phyloP scores from a whole-genome alignment of 2,113 vertebrate species.

The Stegastes partitus region DNA sequence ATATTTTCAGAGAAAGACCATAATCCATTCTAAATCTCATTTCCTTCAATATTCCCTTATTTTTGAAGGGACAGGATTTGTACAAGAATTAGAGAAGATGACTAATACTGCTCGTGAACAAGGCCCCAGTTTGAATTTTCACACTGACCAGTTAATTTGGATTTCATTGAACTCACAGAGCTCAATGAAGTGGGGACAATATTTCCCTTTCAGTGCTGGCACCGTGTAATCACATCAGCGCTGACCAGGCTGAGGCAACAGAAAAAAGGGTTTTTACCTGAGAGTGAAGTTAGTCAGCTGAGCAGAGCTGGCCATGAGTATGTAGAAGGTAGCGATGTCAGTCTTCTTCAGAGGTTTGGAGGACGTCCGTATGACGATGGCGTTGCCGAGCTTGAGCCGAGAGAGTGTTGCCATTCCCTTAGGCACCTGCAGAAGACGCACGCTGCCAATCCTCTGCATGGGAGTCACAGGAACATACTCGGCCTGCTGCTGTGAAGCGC shows the following conservation, averaged over 20 bases:
- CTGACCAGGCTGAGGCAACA: neutral
- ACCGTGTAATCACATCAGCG: neutral
- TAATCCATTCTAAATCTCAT: slow-evolving; percentile 73
- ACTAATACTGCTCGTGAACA: slow-evolving; percentile 25
- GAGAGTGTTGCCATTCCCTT: slow-evolving; percentile 83
- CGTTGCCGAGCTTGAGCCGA: slow-evolving; percentile 88
- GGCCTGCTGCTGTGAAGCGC: slow-evolving; percentile 71
- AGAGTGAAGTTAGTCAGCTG: slow-evolving; percentile 91
- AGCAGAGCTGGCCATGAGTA: slow-evolving; percentile 88
- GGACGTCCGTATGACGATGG: slow-evolving; percentile 86
- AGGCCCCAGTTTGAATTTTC: slow-evolving; percentile 7
- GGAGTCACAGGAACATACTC: slow-evolving; percentile 87
- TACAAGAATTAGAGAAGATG: slow-evolving; percentile 32
- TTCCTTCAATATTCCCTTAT: slow-evolving; percentile 52
- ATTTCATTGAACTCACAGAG: neutral
- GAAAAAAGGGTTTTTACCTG: slow-evolving; percentile 84
- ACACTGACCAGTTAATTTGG: slow-evolving; percentile 28
- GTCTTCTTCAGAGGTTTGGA: slow-evolving; percentile 88
- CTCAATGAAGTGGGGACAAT: neutral
- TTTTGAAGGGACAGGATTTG: slow-evolving; percentile 48
- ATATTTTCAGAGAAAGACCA: slow-evolving; percentile 68
- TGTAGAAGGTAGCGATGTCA: slow-evolving; percentile 89
- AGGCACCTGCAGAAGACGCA: slow-evolving; percentile 89
- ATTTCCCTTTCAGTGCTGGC: neutral
- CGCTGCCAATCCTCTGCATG: slow-evolving; percentile 92